These are phyloP conservation scores for Nothocercus julius DNA, from an alignment of 2,113 vertebrate genomes.

Conservation along the genomic window DNA sequence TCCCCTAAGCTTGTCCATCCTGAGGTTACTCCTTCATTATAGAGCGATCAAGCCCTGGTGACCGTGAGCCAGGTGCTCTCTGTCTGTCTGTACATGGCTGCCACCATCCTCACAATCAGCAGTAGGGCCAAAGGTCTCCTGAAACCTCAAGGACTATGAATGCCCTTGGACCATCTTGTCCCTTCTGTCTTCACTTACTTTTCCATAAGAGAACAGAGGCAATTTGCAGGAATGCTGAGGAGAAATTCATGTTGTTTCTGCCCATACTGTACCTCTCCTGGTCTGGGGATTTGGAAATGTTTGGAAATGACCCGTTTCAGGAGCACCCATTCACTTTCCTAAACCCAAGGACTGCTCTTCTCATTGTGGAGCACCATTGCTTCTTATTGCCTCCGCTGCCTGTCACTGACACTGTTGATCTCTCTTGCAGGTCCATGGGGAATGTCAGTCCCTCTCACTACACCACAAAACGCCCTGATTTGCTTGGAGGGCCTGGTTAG, in stretches of 20 bases:
- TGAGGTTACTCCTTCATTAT: too few species aligned
- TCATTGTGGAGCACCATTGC: accelerated
- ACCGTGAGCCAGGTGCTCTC: neutral
- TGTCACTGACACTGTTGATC: neutral
- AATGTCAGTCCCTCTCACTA: neutral
- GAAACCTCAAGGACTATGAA: neutral
- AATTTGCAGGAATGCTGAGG: neutral
- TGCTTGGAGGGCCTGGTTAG: neutral
- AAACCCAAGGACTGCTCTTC: neutral
- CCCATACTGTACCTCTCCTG: neutral
- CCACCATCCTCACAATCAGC: too few species aligned
- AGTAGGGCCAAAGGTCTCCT: neutral
- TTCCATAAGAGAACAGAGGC: neutral
- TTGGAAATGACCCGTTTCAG: neutral
- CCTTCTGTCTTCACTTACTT: neutral
- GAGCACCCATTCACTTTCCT: neutral
- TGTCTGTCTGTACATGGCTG: neutral
- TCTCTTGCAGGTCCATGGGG: neutral
- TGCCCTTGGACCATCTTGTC: too few species aligned
- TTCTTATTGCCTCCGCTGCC: neutral
- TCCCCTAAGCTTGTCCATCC: neutral
- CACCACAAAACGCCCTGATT: neutral
- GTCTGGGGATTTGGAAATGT: neutral
- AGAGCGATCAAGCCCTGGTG: neutral
- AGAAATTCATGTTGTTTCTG: neutral